Evolutionary conservation across 2,888 invertebrate species (phyloP).

Genomic region (Zaprionus bogoriensis): DNA sequence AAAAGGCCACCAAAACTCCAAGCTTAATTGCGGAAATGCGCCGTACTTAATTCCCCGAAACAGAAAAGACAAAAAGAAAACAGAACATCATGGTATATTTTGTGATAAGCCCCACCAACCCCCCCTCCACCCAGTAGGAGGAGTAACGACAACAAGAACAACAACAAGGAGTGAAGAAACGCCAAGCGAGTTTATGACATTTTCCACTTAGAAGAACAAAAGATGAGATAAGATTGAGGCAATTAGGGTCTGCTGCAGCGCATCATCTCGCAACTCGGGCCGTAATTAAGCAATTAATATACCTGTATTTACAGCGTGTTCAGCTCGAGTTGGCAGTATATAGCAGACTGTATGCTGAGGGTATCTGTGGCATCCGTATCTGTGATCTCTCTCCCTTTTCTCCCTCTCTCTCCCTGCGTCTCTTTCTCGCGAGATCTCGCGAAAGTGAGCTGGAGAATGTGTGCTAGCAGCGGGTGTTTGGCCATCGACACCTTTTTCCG

Average conservation of each 20-base stretch:
- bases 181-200: constrained; percentile 35
- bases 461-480: constrained; percentile 21
- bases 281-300: constrained; percentile 45
- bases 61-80: not conserved
- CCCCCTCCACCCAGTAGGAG: too few relatives aligned
- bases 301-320: constrained; percentile 10
- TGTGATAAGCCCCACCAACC: constrained; percentile 31
- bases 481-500: constrained; percentile 58
- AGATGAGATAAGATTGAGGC: constrained; percentile 45
- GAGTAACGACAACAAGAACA: constrained; percentile 1
- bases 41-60: constrained; percentile 12
- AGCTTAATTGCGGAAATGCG: constrained; percentile 37
- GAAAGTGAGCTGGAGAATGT: constrained; percentile 43
- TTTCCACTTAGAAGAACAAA: constrained; percentile 31
- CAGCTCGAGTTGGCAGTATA: too few relatives aligned
- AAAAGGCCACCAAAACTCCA: not conserved
- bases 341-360: too few relatives aligned
- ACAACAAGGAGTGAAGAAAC: not conserved
- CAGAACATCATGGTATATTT: constrained; percentile 10
- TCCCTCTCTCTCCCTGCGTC: too few relatives aligned
- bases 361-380: too few relatives aligned
- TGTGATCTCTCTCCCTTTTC: too few relatives aligned
- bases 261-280: constrained; percentile 23
- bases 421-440: too few relatives aligned
- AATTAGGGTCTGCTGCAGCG: constrained; percentile 35